Conservation (phyloP, 2,888 invertebrate genomes). For the Cryptophagus acutangulus region DNA sequence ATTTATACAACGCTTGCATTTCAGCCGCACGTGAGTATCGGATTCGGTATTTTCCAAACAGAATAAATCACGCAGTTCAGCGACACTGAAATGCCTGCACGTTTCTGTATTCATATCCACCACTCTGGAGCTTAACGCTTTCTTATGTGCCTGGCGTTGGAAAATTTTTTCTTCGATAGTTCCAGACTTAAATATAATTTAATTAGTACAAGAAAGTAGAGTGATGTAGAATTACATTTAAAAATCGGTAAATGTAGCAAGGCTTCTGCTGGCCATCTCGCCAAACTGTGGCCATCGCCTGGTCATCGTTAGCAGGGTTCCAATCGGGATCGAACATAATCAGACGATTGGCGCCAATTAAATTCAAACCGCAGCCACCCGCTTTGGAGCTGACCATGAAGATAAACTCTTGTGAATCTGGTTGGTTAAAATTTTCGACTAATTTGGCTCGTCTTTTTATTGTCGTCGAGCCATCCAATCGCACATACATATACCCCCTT, state of each 20-base stretch:
- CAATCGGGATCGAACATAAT: slow-evolving; percentile 99
- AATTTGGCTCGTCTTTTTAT: slow-evolving; percentile 97
- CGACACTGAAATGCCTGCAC: slow-evolving; percentile 87
- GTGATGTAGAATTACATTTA: slow-evolving; percentile 67
- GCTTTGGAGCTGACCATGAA: slow-evolving; percentile 99
- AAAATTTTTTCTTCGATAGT: slow-evolving; percentile 99
- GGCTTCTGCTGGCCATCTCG: slow-evolving; percentile 98
- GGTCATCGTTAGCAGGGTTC: slow-evolving; percentile 99
- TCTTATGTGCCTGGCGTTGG: slow-evolving; percentile 98
- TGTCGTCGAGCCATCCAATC: slow-evolving; percentile 95
- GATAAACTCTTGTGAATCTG: slow-evolving; percentile 82
- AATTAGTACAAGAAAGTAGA: no score
- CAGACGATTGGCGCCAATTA: slow-evolving; percentile 92
- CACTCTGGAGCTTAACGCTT: slow-evolving; percentile 93
- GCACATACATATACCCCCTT: slow-evolving; percentile 76
- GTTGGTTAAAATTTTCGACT: slow-evolving; percentile 93
- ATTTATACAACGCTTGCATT: slow-evolving; percentile 71
- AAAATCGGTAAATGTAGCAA: slow-evolving; percentile 92
- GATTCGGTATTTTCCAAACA: slow-evolving; percentile 78
- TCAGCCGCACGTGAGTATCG: slow-evolving; percentile 77
- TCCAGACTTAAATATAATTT: slow-evolving; percentile 76
- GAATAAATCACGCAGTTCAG: slow-evolving; percentile 91
- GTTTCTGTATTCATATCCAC: slow-evolving; percentile 97
- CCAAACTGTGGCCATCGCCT: slow-evolving; percentile 99
- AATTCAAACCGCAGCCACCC: slow-evolving; percentile 97